phyloP scores from a whole-genome alignment of 2,888 invertebrate species.

The Drosophila monieri region DNA sequence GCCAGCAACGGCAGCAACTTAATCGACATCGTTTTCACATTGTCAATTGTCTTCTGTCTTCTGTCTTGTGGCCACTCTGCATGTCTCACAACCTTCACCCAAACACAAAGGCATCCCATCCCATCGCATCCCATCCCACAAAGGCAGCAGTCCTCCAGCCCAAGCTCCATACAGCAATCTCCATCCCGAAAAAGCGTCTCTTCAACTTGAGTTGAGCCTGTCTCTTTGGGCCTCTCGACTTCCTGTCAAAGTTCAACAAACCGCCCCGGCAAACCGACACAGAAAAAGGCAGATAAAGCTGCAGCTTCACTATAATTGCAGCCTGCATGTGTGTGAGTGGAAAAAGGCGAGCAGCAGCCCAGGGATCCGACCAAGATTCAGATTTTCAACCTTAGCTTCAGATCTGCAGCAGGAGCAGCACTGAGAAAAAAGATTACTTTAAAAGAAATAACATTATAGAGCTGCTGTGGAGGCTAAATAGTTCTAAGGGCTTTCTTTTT shows the following conservation, averaged over 20 bases:
- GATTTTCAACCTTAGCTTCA: conserved; percentile 23
- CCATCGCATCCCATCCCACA: conserved; percentile 30
- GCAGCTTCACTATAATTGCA: conserved; percentile 69
- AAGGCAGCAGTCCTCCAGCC: conserved; percentile 11
- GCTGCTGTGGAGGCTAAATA: not conserved
- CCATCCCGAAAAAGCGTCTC: conserved; percentile 39
- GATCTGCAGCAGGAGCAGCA: conserved; percentile 38
- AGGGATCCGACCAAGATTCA: conserved; percentile 35
- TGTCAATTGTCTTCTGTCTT: conserved; percentile 67
- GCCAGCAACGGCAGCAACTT: conserved; percentile 73
- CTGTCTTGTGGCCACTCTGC: conserved; percentile 72
- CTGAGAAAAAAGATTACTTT: not conserved
- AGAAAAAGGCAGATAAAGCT: conserved; percentile 23
- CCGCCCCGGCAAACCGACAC: conserved; percentile 65
- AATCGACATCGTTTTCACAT: conserved; percentile 77
- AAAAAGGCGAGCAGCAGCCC: conserved; percentile 71
- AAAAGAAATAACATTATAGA: too few species aligned
- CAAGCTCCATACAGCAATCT: conserved; percentile 12
- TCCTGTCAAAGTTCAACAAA: conserved; percentile 78
- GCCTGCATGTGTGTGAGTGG: conserved; percentile 67
- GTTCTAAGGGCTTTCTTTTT: not conserved
- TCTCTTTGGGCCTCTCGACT: conserved; percentile 62
- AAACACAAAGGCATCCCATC: conserved; percentile 56
- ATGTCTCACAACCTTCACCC: conserved; percentile 73
- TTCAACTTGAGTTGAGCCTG: conserved; percentile 60